Evolutionary conservation across 2,113 vertebrate species (phyloP).

Genomic region (Irena cyanogastra): DNA sequence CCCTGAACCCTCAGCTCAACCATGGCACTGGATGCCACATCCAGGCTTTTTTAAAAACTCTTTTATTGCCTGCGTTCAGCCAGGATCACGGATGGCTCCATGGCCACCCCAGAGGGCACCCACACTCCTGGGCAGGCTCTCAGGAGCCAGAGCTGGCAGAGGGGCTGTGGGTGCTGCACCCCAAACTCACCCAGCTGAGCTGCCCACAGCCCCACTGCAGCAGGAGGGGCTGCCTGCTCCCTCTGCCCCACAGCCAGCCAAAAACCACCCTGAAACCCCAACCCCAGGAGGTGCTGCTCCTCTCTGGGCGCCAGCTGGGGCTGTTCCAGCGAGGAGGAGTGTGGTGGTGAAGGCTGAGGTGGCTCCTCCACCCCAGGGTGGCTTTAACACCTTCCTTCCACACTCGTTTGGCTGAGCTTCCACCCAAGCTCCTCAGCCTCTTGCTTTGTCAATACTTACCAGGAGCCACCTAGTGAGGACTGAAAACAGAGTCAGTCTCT

Average conservation of each 20-base stretch:
- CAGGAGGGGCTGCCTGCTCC: fast-evolving
- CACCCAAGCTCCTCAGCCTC: neutral
- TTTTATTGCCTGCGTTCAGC: neutral
- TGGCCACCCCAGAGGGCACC: neutral
- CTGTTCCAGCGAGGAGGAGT: neutral
- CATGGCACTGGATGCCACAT: no score
- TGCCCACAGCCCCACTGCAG: neutral
- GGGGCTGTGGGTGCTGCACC: neutral
- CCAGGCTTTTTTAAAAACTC: no score
- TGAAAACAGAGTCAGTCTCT: neutral
- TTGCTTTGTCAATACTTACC: neutral
- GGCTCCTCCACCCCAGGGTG: no score
- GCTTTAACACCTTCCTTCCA: neutral
- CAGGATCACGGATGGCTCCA: neutral
- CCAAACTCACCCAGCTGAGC: neutral
- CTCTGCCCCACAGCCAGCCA: neutral
- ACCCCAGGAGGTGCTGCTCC: fast-evolving
- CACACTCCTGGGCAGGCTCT: neutral
- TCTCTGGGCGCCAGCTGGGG: neutral
- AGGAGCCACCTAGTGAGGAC: neutral
- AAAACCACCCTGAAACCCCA: fast-evolving
- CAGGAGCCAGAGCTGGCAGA: fast-evolving
- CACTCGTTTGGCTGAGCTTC: neutral
- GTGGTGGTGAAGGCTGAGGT: neutral
- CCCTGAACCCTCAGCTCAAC: no score